Evolutionary conservation across 2,888 invertebrate species (phyloP), one percentile per base, ranked within the genome.

Genomic region (Lucinisca nassula): DNA sequence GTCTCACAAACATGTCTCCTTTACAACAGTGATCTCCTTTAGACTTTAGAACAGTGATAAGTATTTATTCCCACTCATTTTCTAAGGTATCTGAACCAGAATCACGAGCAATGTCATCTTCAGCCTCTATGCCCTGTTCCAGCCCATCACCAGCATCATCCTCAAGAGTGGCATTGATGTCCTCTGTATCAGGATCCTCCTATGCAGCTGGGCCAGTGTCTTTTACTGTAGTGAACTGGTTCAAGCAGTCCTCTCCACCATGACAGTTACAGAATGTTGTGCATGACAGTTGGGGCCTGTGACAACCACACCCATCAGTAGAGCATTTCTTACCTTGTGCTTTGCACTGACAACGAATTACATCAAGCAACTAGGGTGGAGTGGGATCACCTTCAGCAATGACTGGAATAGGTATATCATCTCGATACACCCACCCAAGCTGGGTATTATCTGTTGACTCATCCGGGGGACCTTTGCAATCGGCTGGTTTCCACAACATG

Each of bases 401-500:
- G 24, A 72, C 40, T 10, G 72, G 72, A 8, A 72, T 37, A 40
- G 72, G 72, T 24, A 72, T 38, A 1, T 40, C 75, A 67, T 82
- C 76, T 38, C 38, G 17, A 55, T 77, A 51, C 61, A 30, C 24
- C 82, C 82, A 82, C n/a, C 82, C 82, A 76, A 76, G 70, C 8
- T 77, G 32, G n/a, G 67, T 77, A 1, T 67, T 76, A 35, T 82
- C 35, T 32, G 8, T 30, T 75, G 67, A 4, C 67, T 82, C 82
- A 61, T 45, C 78, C n/a, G 82, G 76, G 24, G 83, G 83, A 73
- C 21, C 79, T 72, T 83, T 21, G 38, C 55, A 37, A 58, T 77
- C n/a, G 32, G 82, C 78, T 58, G 79, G 58, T 79, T 58, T 78
- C 79, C 73, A 83, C 61, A 27, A 83, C 70, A 27, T 80, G 76